Evolutionary conservation across 1,140 invertebrate genomes (phyloP), one percentile per base, ranked within the genome.

Genomic region (Magallana gigas): DNA sequence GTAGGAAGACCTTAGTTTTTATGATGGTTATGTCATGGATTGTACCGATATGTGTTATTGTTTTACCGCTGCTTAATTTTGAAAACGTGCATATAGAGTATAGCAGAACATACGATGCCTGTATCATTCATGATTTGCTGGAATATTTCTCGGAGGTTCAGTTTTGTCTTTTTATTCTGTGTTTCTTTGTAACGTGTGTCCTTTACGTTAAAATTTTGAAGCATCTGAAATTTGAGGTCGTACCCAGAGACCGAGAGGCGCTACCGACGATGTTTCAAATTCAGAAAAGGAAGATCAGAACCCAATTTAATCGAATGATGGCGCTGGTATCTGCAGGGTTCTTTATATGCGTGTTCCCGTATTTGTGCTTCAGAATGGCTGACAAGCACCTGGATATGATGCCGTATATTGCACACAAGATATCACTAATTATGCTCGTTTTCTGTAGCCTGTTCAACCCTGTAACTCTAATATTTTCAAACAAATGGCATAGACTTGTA

Each of bases 291-390:
- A 84, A 84, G 7, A 29, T 84, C 1, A 8, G 83, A 14, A 5
- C 59, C 14, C 83, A 84, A 12, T 58, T 84, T 4, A 64, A 60
- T 7, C 18, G 60, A 2, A 84, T 84, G 83, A 84, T 84, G 83
- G 60, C 60, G 8, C 5, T 84, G 1, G 18, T 84, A 8, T 84
- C 83, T 36, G 18, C 36, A 1, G 36, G 59, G 11, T 84, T 84
- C 56, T 84, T 60, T 36, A 62, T 84, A 12, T 84, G 18, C n/a
- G 29, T 84, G 0, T 84, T 84, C 59, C 83, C 83, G 1, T 84
- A 84, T 8, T 23, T 84, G 16, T 84, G 83, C 8, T 60, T 84
- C 16, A 58, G 83, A 12, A 16, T 84, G 23, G 29, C 64, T 11
- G 83, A 84, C 14, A 58, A 16, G 16, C 14, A 29, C 8, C 16